A percentile compares a stretch with the other conserved stretches of the same genome.
phyloP scores from a whole-genome alignment of 2,888 invertebrate species.

The Cancer borealis region DNA sequence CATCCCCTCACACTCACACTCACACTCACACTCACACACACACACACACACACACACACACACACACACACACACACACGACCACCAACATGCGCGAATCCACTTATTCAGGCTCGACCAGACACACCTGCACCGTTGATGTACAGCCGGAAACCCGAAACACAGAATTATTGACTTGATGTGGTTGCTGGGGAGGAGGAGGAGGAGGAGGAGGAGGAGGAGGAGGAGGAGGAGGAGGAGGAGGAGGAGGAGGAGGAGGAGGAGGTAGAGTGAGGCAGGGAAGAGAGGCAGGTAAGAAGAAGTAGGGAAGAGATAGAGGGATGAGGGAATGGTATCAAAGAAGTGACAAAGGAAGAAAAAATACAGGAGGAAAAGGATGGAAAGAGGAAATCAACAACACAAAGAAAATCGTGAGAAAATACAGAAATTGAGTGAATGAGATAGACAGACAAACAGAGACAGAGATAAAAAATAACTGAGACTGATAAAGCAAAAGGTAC shows the following conservation, averaged over 20 bases:
- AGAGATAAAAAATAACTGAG: background rate
- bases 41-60: constrained; percentile 36
- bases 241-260: background rate
- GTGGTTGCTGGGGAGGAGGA: background rate
- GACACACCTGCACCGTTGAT: background rate
- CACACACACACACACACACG: constrained; percentile 21
- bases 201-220: background rate
- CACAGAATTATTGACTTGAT: background rate
- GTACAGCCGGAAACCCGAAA: constrained; percentile 3
- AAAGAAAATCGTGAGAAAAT: background rate
- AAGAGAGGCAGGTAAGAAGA: background rate
- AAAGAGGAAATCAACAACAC: background rate
- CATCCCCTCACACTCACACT: background rate
- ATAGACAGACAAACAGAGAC: background rate
- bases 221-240: background rate
- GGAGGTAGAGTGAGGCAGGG: background rate
- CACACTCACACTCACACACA: background rate
- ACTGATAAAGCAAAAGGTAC: background rate
- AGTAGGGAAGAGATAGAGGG: background rate
- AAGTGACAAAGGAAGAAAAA: background rate
- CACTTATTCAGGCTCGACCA: background rate
- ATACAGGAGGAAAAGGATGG: background rate
- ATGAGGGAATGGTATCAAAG: background rate
- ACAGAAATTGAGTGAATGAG: background rate
- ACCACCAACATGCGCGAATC: background rate